Conservation (phyloP, 30 jellyfish, hydroid and myxozoan species). For the Hydra vulgaris region DNA sequence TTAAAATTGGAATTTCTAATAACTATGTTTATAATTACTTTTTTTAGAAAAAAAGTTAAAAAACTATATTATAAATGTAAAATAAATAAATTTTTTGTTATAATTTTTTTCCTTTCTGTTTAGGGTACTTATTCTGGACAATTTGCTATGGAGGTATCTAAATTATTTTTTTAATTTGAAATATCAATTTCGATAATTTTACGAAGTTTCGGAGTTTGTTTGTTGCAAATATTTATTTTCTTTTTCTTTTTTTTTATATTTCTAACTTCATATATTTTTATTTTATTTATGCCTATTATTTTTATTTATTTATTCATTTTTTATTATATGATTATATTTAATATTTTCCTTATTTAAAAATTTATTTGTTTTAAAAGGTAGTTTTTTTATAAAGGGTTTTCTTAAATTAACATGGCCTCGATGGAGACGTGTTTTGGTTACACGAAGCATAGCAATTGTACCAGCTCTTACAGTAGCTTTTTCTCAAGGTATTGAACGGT, state of each 20-base stretch:
- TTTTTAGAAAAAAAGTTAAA: background rate
- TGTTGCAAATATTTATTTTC: no score
- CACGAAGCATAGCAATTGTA: constrained; percentile 74
- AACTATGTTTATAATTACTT: no score
- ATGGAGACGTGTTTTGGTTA: constrained; percentile 89
- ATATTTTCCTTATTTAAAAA: no score
- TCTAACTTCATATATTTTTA: no score
- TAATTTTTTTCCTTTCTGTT: background rate
- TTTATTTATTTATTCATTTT: no score
- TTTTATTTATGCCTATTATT: no score
- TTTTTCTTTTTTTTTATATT: no score
- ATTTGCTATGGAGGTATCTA: constrained; percentile 94
- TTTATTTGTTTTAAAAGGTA: background rate
- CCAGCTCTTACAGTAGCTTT: constrained; percentile 76
- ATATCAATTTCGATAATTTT: no score
- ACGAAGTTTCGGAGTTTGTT: no score
- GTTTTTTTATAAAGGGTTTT: constrained; percentile 57
- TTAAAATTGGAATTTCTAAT: no score
- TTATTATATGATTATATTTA: background rate
- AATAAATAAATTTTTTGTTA: background rate
- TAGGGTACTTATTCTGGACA: constrained; percentile 97
- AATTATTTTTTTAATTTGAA: background rate
- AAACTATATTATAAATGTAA: background rate
- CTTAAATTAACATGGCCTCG: constrained; percentile 82
- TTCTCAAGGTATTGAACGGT: constrained; percentile 50